Conservation (phyloP, 1,140 invertebrate genomes). For the Polyergus mexicanus region DNA sequence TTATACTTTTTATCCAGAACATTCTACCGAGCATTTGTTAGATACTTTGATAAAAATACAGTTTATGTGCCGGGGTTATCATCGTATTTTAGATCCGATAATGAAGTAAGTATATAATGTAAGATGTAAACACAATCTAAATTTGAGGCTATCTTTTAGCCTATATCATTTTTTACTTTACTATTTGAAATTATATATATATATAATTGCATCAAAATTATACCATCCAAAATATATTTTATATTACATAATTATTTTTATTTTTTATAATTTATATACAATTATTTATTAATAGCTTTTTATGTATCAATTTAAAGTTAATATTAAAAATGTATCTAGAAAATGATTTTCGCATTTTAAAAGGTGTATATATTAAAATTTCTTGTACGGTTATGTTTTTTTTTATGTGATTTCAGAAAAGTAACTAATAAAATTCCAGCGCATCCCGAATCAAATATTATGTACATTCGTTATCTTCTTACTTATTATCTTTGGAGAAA, state of each 20-base stretch:
- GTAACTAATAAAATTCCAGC: conserved; percentile 78
- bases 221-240: not conserved
- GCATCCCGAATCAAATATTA: conserved; percentile 78
- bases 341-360: not conserved
- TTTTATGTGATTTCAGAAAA: conserved; percentile 78
- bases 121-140: conserved; percentile 5
- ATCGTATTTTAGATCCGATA: conserved; percentile 82
- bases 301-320: not conserved
- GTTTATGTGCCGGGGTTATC: conserved; percentile 80
- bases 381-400: conserved; percentile 8
- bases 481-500: conserved; percentile 83
- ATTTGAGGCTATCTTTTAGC: not conserved
- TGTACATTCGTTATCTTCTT: conserved; percentile 84
- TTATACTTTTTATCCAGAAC: conserved; percentile 78
- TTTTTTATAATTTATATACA: not conserved
- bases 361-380: conserved; percentile 29
- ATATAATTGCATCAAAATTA: too few species aligned
- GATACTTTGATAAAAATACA: conserved; percentile 84
- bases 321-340: not conserved
- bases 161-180: not conserved
- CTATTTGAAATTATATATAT: conserved; percentile 3
- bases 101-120: conserved; percentile 80
- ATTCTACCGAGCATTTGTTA: conserved; percentile 82
- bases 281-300: not conserved
- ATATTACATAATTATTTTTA: not conserved